Percentiles rank a stretch among this genome's conserved stretches.
Conservation (phyloP, 2,113 vertebrate genomes). For the Rhodinocichla rosea region DNA sequence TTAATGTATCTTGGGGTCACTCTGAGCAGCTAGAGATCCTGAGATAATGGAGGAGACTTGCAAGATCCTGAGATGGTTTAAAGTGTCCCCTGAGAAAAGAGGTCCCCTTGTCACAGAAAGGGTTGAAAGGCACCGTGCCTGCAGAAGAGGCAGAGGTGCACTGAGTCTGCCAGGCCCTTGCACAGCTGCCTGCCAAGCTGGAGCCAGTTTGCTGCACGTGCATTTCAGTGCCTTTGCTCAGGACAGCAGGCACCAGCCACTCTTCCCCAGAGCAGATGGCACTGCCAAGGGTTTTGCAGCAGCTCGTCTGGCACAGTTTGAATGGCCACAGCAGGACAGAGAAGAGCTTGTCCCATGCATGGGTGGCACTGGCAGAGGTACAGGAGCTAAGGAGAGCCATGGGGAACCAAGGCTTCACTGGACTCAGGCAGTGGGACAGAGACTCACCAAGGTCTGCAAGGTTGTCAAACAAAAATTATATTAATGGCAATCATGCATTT, state of each 20-base stretch:
- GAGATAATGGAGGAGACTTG: background rate
- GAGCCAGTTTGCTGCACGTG: background rate
- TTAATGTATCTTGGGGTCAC: too few relatives aligned
- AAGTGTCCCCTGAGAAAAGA: background rate
- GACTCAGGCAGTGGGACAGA: background rate
- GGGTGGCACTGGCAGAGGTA: background rate
- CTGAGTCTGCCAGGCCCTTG: background rate
- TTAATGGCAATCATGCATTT: background rate
- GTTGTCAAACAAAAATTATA: background rate
- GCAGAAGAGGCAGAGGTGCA: too few relatives aligned
- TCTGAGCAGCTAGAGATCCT: too few relatives aligned
- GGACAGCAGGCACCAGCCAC: accelerated
- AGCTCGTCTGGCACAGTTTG: background rate
- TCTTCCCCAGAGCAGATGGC: background rate
- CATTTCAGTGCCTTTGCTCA: background rate
- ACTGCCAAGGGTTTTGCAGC: background rate
- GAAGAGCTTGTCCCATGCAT: accelerated
- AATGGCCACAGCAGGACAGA: background rate
- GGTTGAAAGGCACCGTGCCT: accelerated
- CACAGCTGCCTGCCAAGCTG: background rate
- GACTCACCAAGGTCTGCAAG: background rate
- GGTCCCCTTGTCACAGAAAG: background rate
- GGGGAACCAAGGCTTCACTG: background rate
- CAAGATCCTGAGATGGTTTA: background rate
- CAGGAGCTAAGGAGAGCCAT: background rate